Evolutionary conservation across 2,888 invertebrate species (phyloP), one percentile per base, ranked within the genome.

Genomic region (Limnephilus rhombicus): DNA sequence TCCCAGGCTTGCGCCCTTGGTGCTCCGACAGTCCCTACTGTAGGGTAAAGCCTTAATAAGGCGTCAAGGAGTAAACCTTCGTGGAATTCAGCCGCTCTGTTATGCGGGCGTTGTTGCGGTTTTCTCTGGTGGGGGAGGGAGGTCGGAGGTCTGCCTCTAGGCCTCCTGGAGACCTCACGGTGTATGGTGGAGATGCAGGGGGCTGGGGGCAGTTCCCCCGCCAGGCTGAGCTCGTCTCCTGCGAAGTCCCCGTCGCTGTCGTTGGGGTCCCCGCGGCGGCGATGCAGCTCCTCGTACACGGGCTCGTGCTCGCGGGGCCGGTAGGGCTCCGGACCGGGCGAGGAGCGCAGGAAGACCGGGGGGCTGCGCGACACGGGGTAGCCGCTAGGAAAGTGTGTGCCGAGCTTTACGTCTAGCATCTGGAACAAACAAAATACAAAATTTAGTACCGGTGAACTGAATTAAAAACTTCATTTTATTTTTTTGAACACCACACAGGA

Each of bases 191-290:
- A 93, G 82, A 93, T 94, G 94, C 95, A 95, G 5, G 95, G 94
- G 5, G 95, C 95, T 68, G 95, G 93, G 1, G 93, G 93, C 9
- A 93, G 92, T 83, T 93, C 93, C 96, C 96, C 97, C 1, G 96
- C 96, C 94, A 97, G 94, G 93, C 97, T 98, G 24, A 98, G 96
- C 94, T 98, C 98, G 94, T 98, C 98, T 95, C 98, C 98, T 89
- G 98, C 98, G 94, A 98, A 98, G 94, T 98, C 98, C 94, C 98
- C 98, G 94, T 98, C 98, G 94, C 98, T 98, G 85, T 93, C 93
- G 41, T 96, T 94, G 80, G 96, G 96, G 94, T 96, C 96, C 80
- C 97, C 96, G 18, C 97, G 97, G 92, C 97, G 96, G 93, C 96
- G 96, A 0, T 97, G 97, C 85, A 98, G 96, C 94, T 98, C 98